A percentile compares a stretch with the other conserved stretches of the same genome.
phyloP scores from a whole-genome alignment of 2,797 vertebrate genomes.

The Hirundo rustica region DNA sequence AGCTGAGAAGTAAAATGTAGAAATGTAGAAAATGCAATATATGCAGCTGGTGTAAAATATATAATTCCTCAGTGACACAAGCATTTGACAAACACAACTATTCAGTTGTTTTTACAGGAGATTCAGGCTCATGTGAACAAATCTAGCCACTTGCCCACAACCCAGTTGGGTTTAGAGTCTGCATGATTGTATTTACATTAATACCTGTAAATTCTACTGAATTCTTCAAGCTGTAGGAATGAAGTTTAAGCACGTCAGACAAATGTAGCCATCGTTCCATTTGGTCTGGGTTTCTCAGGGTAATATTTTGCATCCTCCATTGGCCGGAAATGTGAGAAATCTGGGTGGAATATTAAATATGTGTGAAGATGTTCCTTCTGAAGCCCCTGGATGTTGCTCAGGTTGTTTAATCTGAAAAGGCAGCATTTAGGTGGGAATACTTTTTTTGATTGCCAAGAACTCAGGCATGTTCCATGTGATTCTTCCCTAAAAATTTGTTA shows the following conservation, averaged over 20 bases:
- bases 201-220: background rate
- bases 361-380: background rate
- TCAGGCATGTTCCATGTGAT: background rate
- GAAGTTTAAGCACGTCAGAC: background rate
- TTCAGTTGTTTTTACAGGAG: background rate
- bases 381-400: background rate
- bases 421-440: background rate
- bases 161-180: background rate
- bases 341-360: background rate
- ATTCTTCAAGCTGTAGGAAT: background rate
- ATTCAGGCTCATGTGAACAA: background rate
- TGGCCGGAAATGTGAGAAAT: background rate
- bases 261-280: background rate
- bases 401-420: background rate
- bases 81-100: background rate
- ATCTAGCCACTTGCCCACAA: background rate
- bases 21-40: background rate
- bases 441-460: background rate
- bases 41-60: background rate
- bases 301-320: background rate
- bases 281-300: background rate
- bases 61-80: background rate
- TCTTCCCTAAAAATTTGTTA: background rate
- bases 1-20: background rate
- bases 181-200: background rate